These are phyloP conservation scores for Osmerus mordax DNA, from an alignment of 2,113 vertebrate genomes.

Conservation along the genomic window DNA sequence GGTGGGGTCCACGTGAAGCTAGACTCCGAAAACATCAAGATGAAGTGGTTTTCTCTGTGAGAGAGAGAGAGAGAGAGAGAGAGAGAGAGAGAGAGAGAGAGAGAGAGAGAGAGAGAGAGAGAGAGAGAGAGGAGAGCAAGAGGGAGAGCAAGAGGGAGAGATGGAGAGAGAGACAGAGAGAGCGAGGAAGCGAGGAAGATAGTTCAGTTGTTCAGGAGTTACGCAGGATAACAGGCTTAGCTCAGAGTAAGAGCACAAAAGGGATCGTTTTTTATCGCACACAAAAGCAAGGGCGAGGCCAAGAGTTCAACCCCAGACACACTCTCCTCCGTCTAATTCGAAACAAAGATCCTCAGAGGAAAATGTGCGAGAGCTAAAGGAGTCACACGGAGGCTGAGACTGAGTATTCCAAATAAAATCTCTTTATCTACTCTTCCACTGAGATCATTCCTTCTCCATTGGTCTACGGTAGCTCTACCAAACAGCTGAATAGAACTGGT, in stretches of 20 bases:
- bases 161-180: conserved; percentile 1
- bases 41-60: too few species aligned
- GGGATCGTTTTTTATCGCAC: conserved; percentile 37
- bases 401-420: conserved; percentile 49
- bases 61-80: too few species aligned
- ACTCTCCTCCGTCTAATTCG: conserved; percentile 37
- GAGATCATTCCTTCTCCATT: not conserved
- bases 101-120: too few species aligned
- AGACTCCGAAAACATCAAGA: too few species aligned
- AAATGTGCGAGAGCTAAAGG: conserved; percentile 40
- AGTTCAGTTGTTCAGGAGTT: conserved; percentile 12
- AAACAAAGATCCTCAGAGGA: conserved; percentile 46
- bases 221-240: conserved; percentile 63
- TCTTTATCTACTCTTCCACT: conserved; percentile 52
- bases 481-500: too few species aligned
- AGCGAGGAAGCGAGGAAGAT: conserved; percentile 14
- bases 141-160: too few species aligned
- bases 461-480: too few species aligned
- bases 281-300: conserved; percentile 62
- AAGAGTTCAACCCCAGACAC: conserved; percentile 57
- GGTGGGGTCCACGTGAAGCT: too few species aligned
- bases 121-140: conserved; percentile 7
- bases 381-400: conserved; percentile 41
- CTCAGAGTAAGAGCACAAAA: conserved; percentile 59
- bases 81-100: too few species aligned